Evolutionary conservation across 2,888 invertebrate genomes (phyloP).

Genomic region (Liopterus haemorrhoidalis): DNA sequence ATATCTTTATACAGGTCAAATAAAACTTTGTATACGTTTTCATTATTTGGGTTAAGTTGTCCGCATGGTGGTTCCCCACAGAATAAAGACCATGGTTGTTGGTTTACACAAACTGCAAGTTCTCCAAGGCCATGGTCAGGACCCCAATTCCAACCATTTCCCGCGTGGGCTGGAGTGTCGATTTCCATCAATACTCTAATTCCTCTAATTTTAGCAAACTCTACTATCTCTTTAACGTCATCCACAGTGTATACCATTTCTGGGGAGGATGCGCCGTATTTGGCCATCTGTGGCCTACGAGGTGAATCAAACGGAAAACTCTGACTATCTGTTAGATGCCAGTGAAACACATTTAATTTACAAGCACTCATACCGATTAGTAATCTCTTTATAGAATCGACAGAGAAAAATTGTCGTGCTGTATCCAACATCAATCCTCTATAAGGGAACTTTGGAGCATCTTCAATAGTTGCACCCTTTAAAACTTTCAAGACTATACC

Average conservation of each 20-base stretch:
- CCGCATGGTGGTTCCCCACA: constrained; percentile 85
- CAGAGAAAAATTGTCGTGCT: constrained; percentile 80
- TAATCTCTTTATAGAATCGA: constrained; percentile 63
- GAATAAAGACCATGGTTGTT: constrained; percentile 72
- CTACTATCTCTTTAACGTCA: constrained; percentile 66
- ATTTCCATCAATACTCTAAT: constrained; percentile 83
- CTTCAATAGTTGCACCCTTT: constrained; percentile 62
- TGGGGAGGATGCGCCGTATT: constrained; percentile 80
- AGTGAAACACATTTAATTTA: constrained; percentile 89
- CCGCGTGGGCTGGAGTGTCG: constrained; percentile 86
- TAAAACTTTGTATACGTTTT: constrained; percentile 66
- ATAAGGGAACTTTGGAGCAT: constrained; percentile 73
- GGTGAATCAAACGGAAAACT: constrained; percentile 82
- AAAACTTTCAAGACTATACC: constrained; percentile 57
- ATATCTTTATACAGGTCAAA: constrained; percentile 71
- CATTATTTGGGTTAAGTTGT: constrained; percentile 76
- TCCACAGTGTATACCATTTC: constrained; percentile 60
- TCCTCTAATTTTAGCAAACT: constrained; percentile 74
- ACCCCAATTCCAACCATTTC: constrained; percentile 83
- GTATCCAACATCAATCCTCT: constrained; percentile 88
- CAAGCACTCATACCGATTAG: constrained; percentile 83
- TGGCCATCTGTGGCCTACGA: constrained; percentile 69
- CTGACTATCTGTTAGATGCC: constrained; percentile 88
- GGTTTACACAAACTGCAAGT: constrained; percentile 73
- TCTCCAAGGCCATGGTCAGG: constrained; percentile 68